phyloP scores from a whole-genome alignment of 2,888 invertebrate genomes.

The Crocallis elinguaria region DNA sequence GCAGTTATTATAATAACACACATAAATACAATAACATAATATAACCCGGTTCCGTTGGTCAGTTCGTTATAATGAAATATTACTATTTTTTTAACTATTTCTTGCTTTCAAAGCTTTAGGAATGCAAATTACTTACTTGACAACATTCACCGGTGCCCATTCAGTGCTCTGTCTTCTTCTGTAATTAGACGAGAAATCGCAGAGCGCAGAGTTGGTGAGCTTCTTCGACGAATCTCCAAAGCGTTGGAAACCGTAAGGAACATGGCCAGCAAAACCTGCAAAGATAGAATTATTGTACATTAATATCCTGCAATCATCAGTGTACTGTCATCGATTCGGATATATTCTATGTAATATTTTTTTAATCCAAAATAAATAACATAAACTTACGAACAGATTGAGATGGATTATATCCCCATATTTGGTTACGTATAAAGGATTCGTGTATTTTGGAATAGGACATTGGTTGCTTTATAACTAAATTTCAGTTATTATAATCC shows the following conservation, averaged over 20 bases:
- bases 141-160: conserved; percentile 89
- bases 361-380: not conserved
- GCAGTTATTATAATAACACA: too few relatives aligned
- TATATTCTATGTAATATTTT: too few relatives aligned
- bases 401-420: conserved; percentile 77
- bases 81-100: too few relatives aligned
- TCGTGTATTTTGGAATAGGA: conserved; percentile 71
- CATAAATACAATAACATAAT: too few relatives aligned
- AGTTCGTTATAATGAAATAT: too few relatives aligned
- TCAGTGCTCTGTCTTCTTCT: conserved; percentile 88
- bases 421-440: conserved; percentile 75
- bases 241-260: conserved; percentile 87
- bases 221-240: conserved; percentile 87
- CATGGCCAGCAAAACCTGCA: conserved; percentile 87
- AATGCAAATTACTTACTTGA: conserved; percentile 65
- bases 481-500: not conserved
- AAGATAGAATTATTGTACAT: conserved; percentile 23
- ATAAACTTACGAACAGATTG: conserved; percentile 69
- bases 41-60: too few relatives aligned
- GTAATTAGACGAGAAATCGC: conserved; percentile 91
- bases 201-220: conserved; percentile 88
- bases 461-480: conserved; percentile 44
- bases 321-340: too few relatives aligned
- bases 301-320: too few relatives aligned
- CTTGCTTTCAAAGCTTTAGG: not conserved